phyloP scores from a whole-genome alignment of 2,797 vertebrate species.

The Hippoglossus hippoglossus region DNA sequence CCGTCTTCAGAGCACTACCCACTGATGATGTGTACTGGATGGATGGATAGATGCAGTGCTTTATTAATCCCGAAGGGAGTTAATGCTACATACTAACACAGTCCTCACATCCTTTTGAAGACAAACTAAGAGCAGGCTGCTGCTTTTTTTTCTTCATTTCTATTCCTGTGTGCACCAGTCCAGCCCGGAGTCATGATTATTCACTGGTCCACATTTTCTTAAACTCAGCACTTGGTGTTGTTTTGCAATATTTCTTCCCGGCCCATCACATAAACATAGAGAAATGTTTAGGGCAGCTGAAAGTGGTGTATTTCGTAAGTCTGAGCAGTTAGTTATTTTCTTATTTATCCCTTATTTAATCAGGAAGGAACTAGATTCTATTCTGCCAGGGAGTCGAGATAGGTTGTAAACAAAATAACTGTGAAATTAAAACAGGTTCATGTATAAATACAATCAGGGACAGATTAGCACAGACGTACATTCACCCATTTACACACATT shows the following conservation, averaged over 20 bases:
- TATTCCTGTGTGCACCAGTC: not conserved
- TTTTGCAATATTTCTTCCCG: constrained; percentile 10
- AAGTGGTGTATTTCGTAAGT: not conserved
- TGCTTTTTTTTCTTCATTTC: constrained; percentile 3
- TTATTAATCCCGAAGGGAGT: constrained; percentile 11
- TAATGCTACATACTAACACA: constrained; percentile 32
- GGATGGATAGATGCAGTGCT: not conserved
- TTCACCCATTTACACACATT: no score
- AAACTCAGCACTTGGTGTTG: constrained; percentile 11
- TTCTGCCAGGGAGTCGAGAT: no score
- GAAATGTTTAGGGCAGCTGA: not conserved
- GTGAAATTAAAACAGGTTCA: no score
- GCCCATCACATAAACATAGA: not conserved
- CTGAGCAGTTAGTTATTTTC: no score
- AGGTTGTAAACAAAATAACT: no score
- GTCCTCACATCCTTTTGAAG: constrained; percentile 26
- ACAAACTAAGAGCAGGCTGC: constrained; percentile 24
- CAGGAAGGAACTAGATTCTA: no score
- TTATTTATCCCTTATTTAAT: no score
- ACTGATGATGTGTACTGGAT: constrained; percentile 52
- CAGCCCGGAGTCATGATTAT: constrained; percentile 26
- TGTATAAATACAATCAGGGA: no score
- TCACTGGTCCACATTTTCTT: constrained; percentile 6
- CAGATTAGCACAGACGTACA: no score
- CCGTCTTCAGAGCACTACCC: constrained; percentile 38